Conservation (phyloP, 37 sponge, comb jelly and placozoan genomes). For the Crambe crambe region DNA sequence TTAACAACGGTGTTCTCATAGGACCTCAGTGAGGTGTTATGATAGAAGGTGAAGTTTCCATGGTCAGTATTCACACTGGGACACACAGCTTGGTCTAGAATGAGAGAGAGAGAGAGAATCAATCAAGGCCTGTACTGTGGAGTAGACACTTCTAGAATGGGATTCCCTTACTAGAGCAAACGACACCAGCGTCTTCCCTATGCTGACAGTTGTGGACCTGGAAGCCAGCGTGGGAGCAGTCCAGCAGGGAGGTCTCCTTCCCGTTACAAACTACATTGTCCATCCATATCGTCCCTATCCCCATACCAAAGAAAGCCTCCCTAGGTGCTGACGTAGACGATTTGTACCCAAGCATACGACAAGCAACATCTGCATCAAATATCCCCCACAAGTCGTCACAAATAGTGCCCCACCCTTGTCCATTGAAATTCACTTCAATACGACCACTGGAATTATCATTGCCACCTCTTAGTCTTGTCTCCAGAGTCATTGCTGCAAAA, state of each 20-base stretch:
- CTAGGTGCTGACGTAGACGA: constrained; percentile 1
- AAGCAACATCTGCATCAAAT: constrained; percentile 55
- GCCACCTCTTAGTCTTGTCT: constrained; percentile 17
- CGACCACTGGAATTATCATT: constrained; percentile 7
- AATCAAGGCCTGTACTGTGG: background rate
- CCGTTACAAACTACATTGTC: constrained; percentile 52
- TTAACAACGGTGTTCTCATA: constrained; percentile 7
- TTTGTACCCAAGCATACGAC: constrained; percentile 45
- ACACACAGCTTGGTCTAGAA: constrained; percentile 22
- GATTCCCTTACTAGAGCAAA: constrained; percentile 41
- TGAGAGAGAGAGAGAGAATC: background rate
- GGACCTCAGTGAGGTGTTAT: constrained; percentile 1
- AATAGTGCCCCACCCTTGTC: constrained; percentile 65
- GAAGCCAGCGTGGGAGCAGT: constrained; percentile 53
- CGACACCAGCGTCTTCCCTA: constrained; percentile 40
- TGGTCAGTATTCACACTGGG: background rate
- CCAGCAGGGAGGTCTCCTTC: constrained; percentile 30
- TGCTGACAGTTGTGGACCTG: constrained; percentile 44
- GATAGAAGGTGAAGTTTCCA: background rate
- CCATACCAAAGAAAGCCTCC: constrained; percentile 21
- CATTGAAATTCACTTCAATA: constrained; percentile 66
- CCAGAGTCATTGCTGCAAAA: background rate
- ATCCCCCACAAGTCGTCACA: constrained; percentile 58
- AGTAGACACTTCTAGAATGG: background rate
- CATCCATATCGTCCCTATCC: constrained; percentile 53